A percentile compares a stretch with the other conserved stretches of the same genome.
Conservation (phyloP, 92 coral and sea anemone genomes). For the Isaurus tuberculatus region DNA sequence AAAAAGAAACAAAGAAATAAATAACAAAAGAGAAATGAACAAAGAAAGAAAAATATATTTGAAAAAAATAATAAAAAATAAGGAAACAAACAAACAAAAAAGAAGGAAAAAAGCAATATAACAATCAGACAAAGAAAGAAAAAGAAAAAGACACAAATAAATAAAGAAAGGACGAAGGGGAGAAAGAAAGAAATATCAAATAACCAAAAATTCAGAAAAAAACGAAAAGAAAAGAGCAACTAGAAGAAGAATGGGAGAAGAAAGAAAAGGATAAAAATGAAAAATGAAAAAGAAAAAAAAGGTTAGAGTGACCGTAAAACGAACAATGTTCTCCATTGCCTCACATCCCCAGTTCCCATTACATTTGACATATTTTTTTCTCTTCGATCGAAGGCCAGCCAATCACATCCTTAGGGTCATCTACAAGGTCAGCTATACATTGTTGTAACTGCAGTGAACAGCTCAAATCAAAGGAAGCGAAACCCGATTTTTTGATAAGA, state of each 20-base stretch:
- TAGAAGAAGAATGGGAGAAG: not conserved
- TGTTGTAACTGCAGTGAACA: not conserved
- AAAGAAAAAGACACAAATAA: not conserved
- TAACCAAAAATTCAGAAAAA: too few species aligned
- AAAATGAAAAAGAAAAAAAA: too few species aligned
- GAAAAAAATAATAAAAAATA: not conserved
- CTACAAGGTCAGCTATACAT: not conserved
- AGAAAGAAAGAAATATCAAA: too few species aligned
- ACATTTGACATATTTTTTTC: not conserved
- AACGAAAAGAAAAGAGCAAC: too few species aligned
- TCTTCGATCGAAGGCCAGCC: not conserved
- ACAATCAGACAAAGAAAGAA: too few species aligned
- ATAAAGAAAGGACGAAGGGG: too few species aligned
- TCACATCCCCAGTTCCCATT: not conserved
- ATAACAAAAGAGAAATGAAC: too few species aligned
- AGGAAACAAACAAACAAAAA: not conserved
- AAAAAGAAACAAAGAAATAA: too few species aligned
- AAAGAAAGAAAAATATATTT: not conserved
- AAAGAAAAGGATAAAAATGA: too few species aligned
- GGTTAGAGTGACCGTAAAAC: not conserved
- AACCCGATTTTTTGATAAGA: slow-evolving; percentile 1
- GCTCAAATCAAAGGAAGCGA: slow-evolving; percentile 1
- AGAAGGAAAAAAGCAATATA: not conserved
- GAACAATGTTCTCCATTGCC: not conserved
- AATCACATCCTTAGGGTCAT: not conserved